Evolutionary conservation across 2,888 invertebrate species (phyloP).

Genomic region (Agrotis segetum): DNA sequence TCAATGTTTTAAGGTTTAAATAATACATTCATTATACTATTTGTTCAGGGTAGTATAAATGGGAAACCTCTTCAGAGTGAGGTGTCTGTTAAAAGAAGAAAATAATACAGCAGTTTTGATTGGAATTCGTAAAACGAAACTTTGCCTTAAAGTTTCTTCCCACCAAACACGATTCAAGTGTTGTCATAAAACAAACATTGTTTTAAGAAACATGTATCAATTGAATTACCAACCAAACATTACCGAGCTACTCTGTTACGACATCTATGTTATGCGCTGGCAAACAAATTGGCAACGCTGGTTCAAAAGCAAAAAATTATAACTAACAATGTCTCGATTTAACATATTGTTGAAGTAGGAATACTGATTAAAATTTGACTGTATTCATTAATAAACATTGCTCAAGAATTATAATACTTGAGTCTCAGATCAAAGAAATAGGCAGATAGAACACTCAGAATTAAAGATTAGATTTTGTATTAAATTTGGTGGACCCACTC

Average conservation of each 20-base stretch:
- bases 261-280: constrained; percentile 44
- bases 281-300: constrained; percentile 54
- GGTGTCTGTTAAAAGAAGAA: neutral
- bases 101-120: constrained; percentile 1
- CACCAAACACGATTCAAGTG: neutral
- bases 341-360: neutral
- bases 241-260: constrained; percentile 48
- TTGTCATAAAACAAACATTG: constrained; percentile 45
- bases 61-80: neutral
- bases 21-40: too few relatives aligned
- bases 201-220: constrained; percentile 49
- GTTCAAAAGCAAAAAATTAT: neutral
- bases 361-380: neutral
- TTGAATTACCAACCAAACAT: constrained; percentile 45
- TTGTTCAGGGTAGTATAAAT: neutral
- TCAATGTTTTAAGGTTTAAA: too few relatives aligned
- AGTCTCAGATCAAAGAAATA: too few relatives aligned
- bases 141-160: neutral
- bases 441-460: too few relatives aligned
- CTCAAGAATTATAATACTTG: too few relatives aligned
- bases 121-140: constrained; percentile 3
- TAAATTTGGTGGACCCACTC: too few relatives aligned
- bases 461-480: too few relatives aligned
- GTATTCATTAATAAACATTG: neutral
- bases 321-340: neutral